These are phyloP conservation scores for Hybognathus amarus DNA, from an alignment of 2,797 vertebrate species.

Conservation along the genomic window DNA sequence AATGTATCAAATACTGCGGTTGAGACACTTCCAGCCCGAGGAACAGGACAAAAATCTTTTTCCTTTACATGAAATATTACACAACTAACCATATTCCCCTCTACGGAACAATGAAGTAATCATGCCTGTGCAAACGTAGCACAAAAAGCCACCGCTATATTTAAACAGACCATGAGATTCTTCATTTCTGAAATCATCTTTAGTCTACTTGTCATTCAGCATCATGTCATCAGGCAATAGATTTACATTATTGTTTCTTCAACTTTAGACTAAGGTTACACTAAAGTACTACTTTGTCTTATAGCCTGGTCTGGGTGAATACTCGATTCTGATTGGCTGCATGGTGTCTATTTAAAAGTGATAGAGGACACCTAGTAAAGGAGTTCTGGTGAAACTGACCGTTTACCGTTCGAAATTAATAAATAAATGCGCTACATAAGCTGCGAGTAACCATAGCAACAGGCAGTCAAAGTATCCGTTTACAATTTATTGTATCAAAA, in stretches of 20 bases:
- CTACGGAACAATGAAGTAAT: conserved; percentile 36
- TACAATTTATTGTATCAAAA: too few species aligned
- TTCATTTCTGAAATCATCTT: neutral
- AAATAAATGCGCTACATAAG: too few species aligned
- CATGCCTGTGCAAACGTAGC: conserved; percentile 10
- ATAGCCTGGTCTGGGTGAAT: too few species aligned
- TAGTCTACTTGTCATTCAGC: neutral
- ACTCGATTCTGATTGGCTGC: too few species aligned
- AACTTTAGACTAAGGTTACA: neutral
- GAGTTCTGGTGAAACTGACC: too few species aligned
- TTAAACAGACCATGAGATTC: neutral
- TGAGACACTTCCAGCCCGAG: neutral
- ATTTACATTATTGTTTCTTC: neutral
- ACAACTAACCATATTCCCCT: conserved; percentile 35
- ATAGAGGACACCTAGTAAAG: too few species aligned
- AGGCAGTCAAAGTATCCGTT: too few species aligned
- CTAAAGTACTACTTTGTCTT: neutral
- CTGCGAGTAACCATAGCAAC: too few species aligned
- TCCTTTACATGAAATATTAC: conserved; percentile 30
- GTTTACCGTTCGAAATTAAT: too few species aligned
- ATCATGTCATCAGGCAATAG: neutral
- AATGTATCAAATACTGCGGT: conserved; percentile 37
- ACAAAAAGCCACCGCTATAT: conserved; percentile 6
- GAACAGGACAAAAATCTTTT: neutral
- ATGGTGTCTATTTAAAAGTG: too few species aligned